Evolutionary conservation across 2,797 vertebrate species (phyloP), one percentile per base, ranked within the genome.

Genomic region (Ispidina picta): DNA sequence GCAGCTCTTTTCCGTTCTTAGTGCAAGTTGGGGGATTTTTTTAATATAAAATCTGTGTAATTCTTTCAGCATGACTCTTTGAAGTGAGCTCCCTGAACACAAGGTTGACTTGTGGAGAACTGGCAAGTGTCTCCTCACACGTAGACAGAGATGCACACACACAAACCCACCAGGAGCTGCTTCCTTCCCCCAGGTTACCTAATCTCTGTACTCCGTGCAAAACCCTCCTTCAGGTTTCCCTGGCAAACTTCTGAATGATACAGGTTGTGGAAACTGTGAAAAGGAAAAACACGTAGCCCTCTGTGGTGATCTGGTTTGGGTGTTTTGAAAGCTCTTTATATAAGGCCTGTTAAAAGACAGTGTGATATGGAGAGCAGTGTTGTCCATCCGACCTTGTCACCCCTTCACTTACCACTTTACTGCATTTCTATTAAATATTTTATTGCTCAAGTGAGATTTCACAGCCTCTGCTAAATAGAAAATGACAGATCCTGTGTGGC

Each of bases 401-500:
- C 60, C 51, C 6, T 60, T 55, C 29, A 22, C 28, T 71, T 63
- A 21, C 41, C 43, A 25, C 33, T 52, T 78, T 19, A 11, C 68
- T 59, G 28, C 43, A 26, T 52, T 88, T 81, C n/a, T 76, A 4
- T 66, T 64, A 56, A 69, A 33, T 22, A 3, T 1, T 0, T 65
- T 46, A 22, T 23, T 15, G 51, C 85, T 56, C 44, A 55, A 75
- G n/a, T 48, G 55, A 3, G 2, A 37, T 87, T 94, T 88, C 63
- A 63, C 63, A 83, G 83, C 25, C 66, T 70, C 52, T 66, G 33
- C 73, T 82, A 76, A 66, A 43, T 56, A 29, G 25, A 78, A 88
- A 63, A 29, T 10, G 23, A n/a, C 63, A 73, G 60, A 46, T 93
- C 82, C 51, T 75, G 5, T 26, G 31, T 52, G 83, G 66, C 60